phyloP scores from a whole-genome alignment of 2,797 vertebrate species.

The Enteromius radiatus region DNA sequence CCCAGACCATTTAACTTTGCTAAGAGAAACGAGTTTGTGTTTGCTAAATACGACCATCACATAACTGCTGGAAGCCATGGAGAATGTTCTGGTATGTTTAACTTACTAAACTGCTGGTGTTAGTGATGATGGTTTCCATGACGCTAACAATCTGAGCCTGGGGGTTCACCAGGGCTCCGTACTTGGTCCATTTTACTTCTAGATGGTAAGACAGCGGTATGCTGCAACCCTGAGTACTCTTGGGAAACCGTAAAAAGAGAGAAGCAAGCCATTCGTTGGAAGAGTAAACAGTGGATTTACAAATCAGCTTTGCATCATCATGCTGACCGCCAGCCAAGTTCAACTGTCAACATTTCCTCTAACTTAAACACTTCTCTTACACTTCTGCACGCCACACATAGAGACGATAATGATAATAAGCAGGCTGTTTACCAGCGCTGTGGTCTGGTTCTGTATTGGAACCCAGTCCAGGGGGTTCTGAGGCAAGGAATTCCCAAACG shows the following conservation, averaged over 20 bases:
- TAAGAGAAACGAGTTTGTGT: background rate
- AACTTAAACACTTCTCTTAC: conserved; percentile 22
- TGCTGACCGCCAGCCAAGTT: background rate
- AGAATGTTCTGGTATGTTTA: conserved; percentile 14
- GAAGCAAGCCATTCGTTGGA: background rate
- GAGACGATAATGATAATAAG: background rate
- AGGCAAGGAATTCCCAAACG: conserved; percentile 87
- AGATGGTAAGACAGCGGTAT: conserved; percentile 85
- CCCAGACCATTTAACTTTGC: background rate
- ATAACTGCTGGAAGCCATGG: background rate
- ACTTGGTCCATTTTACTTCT: conserved; percentile 91
- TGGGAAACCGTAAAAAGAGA: conserved; percentile 6
- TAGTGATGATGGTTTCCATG: conserved; percentile 75
- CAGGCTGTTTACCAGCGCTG: conserved; percentile 64
- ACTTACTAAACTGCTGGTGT: conserved; percentile 80
- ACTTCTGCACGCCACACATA: background rate
- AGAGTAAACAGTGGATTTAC: conserved; percentile 1
- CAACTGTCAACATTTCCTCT: conserved; percentile 33
- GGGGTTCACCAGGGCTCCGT: conserved; percentile 88
- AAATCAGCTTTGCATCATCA: conserved; percentile 27
- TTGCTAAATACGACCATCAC: background rate
- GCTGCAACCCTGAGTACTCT: conserved; percentile 79
- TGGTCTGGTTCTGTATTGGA: conserved; percentile 71
- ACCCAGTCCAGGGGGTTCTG: conserved; percentile 87
- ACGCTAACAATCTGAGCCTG: conserved; percentile 88